Evolutionary conservation across 1,140 invertebrate species (phyloP).

Genomic region (Sarcophaga bullata): DNA sequence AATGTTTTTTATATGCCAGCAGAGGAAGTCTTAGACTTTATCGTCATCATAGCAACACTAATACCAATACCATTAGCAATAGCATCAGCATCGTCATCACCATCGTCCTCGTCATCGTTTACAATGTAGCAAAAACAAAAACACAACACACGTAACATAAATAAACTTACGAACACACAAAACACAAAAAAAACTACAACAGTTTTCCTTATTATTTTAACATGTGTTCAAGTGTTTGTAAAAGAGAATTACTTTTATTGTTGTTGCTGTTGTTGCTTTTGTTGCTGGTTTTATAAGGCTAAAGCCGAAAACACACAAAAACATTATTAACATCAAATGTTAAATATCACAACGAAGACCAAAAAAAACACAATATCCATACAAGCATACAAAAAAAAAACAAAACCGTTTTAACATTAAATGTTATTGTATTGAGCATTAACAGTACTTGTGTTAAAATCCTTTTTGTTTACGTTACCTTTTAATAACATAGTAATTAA

Average conservation of each 20-base stretch:
- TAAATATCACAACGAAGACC: background rate
- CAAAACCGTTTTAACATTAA: no score
- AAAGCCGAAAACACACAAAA: background rate
- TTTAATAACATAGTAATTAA: background rate
- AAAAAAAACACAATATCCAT: background rate
- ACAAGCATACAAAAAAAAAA: background rate
- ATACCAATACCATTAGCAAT: background rate
- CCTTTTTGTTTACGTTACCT: no score
- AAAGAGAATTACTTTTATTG: no score
- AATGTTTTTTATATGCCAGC: slow-evolving; percentile 28
- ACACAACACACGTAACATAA: background rate
- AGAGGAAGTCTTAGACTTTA: slow-evolving; percentile 35
- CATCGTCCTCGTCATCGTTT: background rate
- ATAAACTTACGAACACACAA: background rate
- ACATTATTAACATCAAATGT: slow-evolving; percentile 33
- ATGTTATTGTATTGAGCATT: no score
- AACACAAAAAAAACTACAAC: no score
- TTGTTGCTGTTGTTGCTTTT: no score
- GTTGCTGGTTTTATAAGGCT: background rate
- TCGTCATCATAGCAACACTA: background rate
- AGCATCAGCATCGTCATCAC: background rate
- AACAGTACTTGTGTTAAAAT: no score
- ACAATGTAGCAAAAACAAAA: background rate
- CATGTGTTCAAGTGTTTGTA: no score
- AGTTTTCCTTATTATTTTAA: no score